These are phyloP conservation scores for Mactromeris polynyma DNA, from an alignment of 2,888 invertebrate genomes.

Conservation along the genomic window DNA sequence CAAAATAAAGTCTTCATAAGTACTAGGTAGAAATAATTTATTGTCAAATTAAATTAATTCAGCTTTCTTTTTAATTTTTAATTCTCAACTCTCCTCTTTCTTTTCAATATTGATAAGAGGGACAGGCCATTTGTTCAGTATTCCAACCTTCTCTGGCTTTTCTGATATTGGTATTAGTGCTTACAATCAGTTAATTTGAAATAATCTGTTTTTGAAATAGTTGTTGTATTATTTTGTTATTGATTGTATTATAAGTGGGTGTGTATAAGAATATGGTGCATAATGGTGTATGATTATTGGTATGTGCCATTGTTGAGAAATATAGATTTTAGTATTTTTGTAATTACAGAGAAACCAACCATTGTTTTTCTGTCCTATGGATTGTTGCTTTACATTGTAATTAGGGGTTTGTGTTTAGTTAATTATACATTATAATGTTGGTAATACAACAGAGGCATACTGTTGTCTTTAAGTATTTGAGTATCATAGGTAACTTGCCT, in stretches of 20 bases:
- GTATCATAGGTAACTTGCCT: neutral
- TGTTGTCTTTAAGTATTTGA: neutral
- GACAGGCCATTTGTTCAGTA: no score
- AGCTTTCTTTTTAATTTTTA: no score
- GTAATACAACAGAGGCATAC: no score
- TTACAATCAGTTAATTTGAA: no score
- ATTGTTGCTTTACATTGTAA: neutral
- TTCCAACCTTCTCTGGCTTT: no score
- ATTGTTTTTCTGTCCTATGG: neutral
- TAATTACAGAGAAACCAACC: neutral
- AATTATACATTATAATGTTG: neutral
- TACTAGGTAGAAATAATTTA: no score
- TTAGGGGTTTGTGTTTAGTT: neutral
- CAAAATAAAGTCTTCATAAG: no score
- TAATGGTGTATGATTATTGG: neutral
- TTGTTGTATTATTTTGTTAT: neutral
- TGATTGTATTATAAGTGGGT: neutral
- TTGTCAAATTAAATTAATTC: no score
- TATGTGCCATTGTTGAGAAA: neutral
- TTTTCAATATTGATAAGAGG: no score
- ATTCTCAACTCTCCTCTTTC: no score
- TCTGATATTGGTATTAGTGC: no score
- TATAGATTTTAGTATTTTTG: constrained; percentile 12
- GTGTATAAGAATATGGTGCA: neutral
- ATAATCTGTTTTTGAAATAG: neutral